Percentiles rank a stretch among this genome's conserved stretches.
Evolutionary conservation across 2,888 invertebrate genomes (phyloP).

Genomic region (Griposia aprilina): DNA sequence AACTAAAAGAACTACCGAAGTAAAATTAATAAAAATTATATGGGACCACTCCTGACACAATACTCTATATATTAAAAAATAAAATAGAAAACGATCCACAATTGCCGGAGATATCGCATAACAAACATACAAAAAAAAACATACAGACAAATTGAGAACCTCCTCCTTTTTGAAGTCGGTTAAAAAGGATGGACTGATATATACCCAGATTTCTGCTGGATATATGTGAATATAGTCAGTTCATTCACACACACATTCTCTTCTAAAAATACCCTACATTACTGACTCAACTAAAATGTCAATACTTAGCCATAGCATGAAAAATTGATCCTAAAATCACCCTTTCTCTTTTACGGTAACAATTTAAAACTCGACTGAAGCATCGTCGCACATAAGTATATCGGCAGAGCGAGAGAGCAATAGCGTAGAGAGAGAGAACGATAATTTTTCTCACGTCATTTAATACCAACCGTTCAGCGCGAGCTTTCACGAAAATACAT

Average conservation of each 20-base stretch:
- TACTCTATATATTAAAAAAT: too few relatives aligned
- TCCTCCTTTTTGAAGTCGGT: too few relatives aligned
- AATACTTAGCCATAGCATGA: constrained; percentile 1
- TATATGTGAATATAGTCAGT: neutral
- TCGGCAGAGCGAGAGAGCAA: constrained; percentile 58
- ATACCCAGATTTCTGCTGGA: neutral
- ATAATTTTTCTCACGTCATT: constrained; percentile 83
- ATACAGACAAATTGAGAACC: too few relatives aligned
- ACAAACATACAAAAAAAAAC: too few relatives aligned
- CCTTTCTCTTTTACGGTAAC: constrained; percentile 46
- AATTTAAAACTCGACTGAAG: constrained; percentile 58
- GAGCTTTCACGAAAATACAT: constrained; percentile 78
- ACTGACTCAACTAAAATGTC: constrained; percentile 10
- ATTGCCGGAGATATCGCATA: too few relatives aligned
- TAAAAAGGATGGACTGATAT: too few relatives aligned
- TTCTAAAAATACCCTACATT: neutral
- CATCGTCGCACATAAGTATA: constrained; percentile 45
- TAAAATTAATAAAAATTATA: too few relatives aligned
- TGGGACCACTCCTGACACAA: too few relatives aligned
- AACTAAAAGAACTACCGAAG: too few relatives aligned
- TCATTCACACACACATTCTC: neutral
- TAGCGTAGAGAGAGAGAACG: constrained; percentile 61
- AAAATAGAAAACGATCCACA: too few relatives aligned
- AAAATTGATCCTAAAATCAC: constrained; percentile 53
- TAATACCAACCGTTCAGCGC: constrained; percentile 74